phyloP scores from a whole-genome alignment of 2,113 vertebrate species.

The Microcebus murinus region DNA sequence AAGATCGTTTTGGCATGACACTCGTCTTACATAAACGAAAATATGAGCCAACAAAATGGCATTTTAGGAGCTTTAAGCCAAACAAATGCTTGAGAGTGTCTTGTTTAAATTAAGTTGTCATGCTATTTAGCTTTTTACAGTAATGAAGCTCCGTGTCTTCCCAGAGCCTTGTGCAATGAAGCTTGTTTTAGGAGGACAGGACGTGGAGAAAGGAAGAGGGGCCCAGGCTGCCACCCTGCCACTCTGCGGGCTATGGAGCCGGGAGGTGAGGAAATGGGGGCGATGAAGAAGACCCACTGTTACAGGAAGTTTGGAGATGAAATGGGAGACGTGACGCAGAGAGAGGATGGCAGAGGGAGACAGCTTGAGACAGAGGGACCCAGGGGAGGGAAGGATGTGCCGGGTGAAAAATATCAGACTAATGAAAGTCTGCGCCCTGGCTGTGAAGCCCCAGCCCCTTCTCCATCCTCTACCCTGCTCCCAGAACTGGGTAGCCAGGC shows the following conservation, averaged over 20 bases:
- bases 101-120: constrained; percentile 16
- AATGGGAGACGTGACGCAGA: background rate
- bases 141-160: background rate
- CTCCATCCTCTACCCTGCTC: background rate
- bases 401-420: background rate
- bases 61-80: constrained; percentile 41
- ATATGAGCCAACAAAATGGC: constrained; percentile 37
- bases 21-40: constrained; percentile 63
- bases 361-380: background rate
- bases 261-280: background rate
- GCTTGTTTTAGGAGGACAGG: background rate
- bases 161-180: background rate
- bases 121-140: background rate
- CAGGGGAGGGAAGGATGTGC: too few relatives aligned
- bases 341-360: background rate
- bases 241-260: background rate
- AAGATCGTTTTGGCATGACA: constrained; percentile 53
- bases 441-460: background rate
- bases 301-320: background rate
- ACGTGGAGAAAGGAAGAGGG: background rate
- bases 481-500: background rate
- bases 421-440: background rate
- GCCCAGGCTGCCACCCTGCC: background rate
- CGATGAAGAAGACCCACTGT: accelerated
- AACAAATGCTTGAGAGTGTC: constrained; percentile 33